These are phyloP conservation scores for Chrysina gloriosa DNA, from an alignment of 2,888 invertebrate genomes.

Conservation along the genomic window DNA sequence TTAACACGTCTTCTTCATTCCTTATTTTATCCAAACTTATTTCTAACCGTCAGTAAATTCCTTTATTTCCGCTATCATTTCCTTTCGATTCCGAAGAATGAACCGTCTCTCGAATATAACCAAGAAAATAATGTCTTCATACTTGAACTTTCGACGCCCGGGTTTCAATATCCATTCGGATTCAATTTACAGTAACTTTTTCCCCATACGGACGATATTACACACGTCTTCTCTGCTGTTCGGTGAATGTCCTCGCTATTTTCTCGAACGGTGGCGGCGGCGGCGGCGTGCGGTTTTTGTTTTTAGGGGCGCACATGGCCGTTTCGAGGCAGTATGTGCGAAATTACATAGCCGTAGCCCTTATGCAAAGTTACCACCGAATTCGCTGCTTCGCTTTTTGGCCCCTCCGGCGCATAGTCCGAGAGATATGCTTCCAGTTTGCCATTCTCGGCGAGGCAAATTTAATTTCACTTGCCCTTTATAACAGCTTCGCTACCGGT, in stretches of 20 bases:
- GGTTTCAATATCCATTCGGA: constrained; percentile 31
- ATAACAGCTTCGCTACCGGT: neutral
- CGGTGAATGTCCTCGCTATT: constrained; percentile 12
- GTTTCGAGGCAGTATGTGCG: constrained; percentile 20
- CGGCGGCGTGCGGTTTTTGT: constrained; percentile 12
- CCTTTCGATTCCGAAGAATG: neutral
- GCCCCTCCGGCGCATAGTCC: constrained; percentile 4
- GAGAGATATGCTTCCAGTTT: constrained; percentile 16
- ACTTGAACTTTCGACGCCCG: constrained; percentile 18
- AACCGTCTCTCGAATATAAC: neutral
- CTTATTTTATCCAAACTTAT: neutral
- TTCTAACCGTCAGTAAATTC: neutral
- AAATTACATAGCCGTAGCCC: constrained; percentile 28
- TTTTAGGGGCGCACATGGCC: constrained; percentile 12
- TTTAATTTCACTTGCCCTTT: constrained; percentile 25
- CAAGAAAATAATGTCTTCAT: constrained; percentile 4
- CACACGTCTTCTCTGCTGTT: neutral
- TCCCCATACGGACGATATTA: constrained; percentile 1
- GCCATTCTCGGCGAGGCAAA: constrained; percentile 15
- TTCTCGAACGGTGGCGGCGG: no score
- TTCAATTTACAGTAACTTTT: constrained; percentile 35
- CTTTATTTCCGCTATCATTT: neutral
- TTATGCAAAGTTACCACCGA: constrained; percentile 33
- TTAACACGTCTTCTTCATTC: no score
- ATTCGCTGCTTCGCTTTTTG: constrained; percentile 10